These are phyloP conservation scores for Heliconius hortense DNA, from an alignment of 2,888 invertebrate genomes.

Conservation along the genomic window DNA sequence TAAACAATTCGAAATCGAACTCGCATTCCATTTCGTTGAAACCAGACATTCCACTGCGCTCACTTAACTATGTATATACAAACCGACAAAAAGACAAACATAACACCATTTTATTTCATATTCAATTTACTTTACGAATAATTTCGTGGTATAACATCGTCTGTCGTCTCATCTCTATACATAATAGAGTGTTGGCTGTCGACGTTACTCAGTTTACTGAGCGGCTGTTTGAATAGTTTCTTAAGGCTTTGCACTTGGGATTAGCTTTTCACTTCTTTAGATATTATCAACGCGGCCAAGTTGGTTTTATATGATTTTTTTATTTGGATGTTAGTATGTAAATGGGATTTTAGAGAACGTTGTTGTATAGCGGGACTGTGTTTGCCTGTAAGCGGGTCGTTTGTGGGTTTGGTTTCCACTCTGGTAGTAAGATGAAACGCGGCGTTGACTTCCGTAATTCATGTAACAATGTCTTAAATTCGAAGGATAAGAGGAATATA, in stretches of 20 bases:
- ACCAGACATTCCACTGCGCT: neutral
- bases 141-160: neutral
- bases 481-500: no score
- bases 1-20: neutral
- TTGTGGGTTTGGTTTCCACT: neutral
- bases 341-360: neutral
- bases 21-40: neutral
- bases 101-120: neutral
- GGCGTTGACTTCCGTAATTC: no score
- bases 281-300: neutral
- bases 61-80: no score
- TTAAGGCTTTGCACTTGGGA: conserved; percentile 7
- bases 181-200: neutral
- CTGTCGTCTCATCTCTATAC: neutral
- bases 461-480: no score
- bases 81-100: neutral
- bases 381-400: no score
- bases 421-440: no score
- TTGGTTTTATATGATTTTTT: neutral
- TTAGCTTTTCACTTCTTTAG: conserved; percentile 15
- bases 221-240: conserved; percentile 19
- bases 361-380: neutral
- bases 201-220: conserved; percentile 7
- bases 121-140: neutral
- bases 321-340: neutral